These are phyloP conservation scores for Crocallis elinguaria DNA, from an alignment of 2,888 invertebrate species.

Conservation along the genomic window DNA sequence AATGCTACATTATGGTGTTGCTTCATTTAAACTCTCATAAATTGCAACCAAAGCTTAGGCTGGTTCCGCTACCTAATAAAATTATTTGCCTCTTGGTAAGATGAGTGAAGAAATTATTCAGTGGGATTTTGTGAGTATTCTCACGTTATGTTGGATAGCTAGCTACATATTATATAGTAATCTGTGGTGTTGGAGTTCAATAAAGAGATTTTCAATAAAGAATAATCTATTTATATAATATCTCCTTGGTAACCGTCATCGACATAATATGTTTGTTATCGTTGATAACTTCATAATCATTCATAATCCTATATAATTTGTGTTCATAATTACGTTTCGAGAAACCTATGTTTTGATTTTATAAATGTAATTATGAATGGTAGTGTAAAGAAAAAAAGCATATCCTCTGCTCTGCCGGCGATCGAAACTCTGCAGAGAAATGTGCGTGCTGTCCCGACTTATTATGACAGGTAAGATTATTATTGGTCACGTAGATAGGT, in stretches of 20 bases:
- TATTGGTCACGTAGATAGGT: neutral
- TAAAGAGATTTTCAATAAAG: no score
- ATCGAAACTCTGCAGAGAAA: slow-evolving; percentile 73
- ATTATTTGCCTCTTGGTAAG: no score
- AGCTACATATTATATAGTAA: no score
- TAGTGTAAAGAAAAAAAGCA: slow-evolving; percentile 39
- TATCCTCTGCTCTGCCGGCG: slow-evolving; percentile 61
- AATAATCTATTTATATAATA: no score
- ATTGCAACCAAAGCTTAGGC: no score
- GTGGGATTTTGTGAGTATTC: no score
- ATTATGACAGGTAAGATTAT: slow-evolving; percentile 53
- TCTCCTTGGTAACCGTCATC: slow-evolving; percentile 4
- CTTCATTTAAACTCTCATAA: no score
- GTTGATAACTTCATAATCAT: neutral
- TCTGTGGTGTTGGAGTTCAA: no score
- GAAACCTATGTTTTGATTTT: slow-evolving; percentile 22
- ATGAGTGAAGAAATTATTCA: no score
- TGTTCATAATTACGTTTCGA: slow-evolving; percentile 8
- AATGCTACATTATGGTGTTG: no score
- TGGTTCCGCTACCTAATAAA: no score
- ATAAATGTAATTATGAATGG: slow-evolving; percentile 37
- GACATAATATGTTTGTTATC: neutral
- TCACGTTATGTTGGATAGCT: no score
- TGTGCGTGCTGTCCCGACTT: slow-evolving; percentile 62
- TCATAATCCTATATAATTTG: neutral